Conservation (phyloP, 2,888 invertebrate genomes). For the Coleophora deauratella region DNA sequence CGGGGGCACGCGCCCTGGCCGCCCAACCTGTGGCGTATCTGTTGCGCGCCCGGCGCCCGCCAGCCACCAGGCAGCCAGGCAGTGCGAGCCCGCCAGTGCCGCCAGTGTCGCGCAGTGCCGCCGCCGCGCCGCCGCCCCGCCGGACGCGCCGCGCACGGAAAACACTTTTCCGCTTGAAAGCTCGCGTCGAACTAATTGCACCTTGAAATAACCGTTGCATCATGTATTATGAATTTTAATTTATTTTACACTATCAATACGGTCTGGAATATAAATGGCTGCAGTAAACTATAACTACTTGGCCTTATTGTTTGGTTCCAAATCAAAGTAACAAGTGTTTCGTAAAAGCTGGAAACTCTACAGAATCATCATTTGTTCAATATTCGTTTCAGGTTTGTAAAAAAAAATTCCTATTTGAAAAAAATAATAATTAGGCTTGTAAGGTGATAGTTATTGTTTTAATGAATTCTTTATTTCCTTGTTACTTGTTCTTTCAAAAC, state of each 20-base stretch:
- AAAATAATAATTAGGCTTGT: too few species aligned
- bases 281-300: too few species aligned
- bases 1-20: slow-evolving; percentile 45
- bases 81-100: slow-evolving; percentile 30
- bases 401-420: too few species aligned
- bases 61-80: slow-evolving; percentile 23
- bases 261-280: too few species aligned
- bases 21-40: slow-evolving; percentile 69
- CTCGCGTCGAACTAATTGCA: slow-evolving; percentile 41
- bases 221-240: background rate
- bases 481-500: too few species aligned
- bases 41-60: slow-evolving; percentile 62
- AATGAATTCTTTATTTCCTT: too few species aligned
- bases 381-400: too few species aligned
- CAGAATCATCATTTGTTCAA: too few species aligned
- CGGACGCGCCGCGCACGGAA: slow-evolving; percentile 23
- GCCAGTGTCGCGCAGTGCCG: slow-evolving; percentile 27
- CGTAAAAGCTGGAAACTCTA: too few species aligned
- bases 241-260: too few species aligned
- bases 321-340: too few species aligned
- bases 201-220: slow-evolving; percentile 19
- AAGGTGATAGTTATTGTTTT: too few species aligned
- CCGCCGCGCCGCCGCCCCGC: slow-evolving; percentile 17
- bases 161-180: slow-evolving; percentile 41
- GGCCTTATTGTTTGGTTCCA: background rate